Evolutionary conservation across 2,797 vertebrate species (phyloP), one percentile per base, ranked within the genome.

Genomic region (Lepidocolaptes lacrymiger): DNA sequence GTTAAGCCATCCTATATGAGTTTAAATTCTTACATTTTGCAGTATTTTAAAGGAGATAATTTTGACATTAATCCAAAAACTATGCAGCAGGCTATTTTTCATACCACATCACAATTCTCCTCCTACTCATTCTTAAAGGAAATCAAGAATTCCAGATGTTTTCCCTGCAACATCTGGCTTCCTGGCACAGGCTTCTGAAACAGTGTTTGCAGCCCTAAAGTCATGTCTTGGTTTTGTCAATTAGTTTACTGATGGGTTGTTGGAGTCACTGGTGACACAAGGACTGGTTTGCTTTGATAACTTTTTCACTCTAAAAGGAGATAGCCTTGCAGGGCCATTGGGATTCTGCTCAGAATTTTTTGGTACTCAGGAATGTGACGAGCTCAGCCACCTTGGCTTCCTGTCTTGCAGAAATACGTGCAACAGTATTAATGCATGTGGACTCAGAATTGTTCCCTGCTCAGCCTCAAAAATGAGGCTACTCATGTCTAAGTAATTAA

Each of bases 51-150:
- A 81, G 83, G 66, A 93, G 84, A 68, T 78, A 89, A 95, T 88
- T 90, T 92, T 96, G 89, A 95, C 91, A 77, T 75, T 94, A 95
- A 89, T 66, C 64, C 55, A 86, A 75, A 93, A 92, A 44, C 11
- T 85, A 81, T 95, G 94, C 76, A 91, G 84, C 91, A 77, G 62
- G 46, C 85, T 86, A 41, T 93, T 96, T 97, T 97, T 95, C 85
- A 77, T 85, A 94, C 94, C 93, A 95, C 93, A 95, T 96, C 82
- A 94, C 84, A 96, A 92, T 95, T 96, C 91, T 95, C 86, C 95
- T 95, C 85, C 93, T 95, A 93, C 91, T 96, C 69, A 10, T 84
- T 63, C 49, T 97, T 94, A 93, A 90, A 85, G 77, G 85, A 89
- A 95, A 88, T 95, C 88, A 95, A 93, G 96, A 96, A 91, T 83